Evolutionary conservation across 2,888 invertebrate species (phyloP), one percentile per base, ranked within the genome.

Genomic region (Exephanes ischioxanthus): DNA sequence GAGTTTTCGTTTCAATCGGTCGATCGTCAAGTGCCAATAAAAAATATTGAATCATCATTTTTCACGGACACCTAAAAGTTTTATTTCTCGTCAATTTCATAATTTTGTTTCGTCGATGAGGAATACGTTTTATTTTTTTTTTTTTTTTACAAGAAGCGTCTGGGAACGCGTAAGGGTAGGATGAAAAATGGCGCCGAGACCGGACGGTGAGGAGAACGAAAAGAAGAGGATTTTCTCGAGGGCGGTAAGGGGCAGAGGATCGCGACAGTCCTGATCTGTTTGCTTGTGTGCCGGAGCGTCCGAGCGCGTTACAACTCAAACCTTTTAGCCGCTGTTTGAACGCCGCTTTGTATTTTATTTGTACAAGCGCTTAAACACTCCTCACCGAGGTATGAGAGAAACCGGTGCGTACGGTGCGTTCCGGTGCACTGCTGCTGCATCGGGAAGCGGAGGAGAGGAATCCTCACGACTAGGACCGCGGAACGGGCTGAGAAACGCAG

Each of bases 331-430:
- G 90, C 89, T 93, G 93, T 93, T 93, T 93, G 92, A 91, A 87
- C 91, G 91, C 90, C 89, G 92, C 91, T 91, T 93, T 92, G 92
- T 92, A 92, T 92, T 92, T 89, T 93, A 91, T 93, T 93, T 93
- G 91, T 93, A 93, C 92, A 92, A 93, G 89, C 92, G 93, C 93
- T 93, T 93, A 93, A 93, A 93, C 92, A 93, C 93, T 93, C 92
- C 92, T 93, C 92, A 91, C 91, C 89, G 88, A 88, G 63, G 80
- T 68, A 55, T 16, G 37, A 55, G 41, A 41, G 80, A 80, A 66
- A 55, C 51, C 66, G 53, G 37, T 67, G 76, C 33, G 53, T 16
- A 22, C 53, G 30, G 63, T 30, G 63, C 33, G 63, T 63, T 63
- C 63, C 63, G 63, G 33, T 63, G 63, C 66, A 67, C 51, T 2